A percentile compares a stretch with the other conserved stretches of the same genome.
Conservation (phyloP, 2,797 vertebrate genomes). For the Pangasius larnaudii region DNA sequence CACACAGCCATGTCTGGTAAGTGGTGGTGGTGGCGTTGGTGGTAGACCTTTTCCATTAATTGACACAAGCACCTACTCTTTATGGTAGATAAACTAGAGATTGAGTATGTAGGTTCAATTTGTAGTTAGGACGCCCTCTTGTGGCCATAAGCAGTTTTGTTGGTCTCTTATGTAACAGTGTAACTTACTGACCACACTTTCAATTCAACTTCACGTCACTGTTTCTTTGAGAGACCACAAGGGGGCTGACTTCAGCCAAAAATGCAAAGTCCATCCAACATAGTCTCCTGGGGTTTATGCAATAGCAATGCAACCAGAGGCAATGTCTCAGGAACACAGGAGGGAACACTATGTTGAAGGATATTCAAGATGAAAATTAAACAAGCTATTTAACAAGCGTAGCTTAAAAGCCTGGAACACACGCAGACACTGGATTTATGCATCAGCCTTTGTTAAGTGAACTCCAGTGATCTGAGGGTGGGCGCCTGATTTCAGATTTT, state of each 20-base stretch:
- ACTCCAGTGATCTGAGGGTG: background rate
- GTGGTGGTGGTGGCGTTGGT: background rate
- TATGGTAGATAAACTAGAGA: background rate
- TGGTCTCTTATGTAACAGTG: constrained; percentile 1
- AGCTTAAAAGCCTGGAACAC: background rate
- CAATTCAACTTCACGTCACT: background rate
- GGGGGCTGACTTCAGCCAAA: constrained; percentile 57
- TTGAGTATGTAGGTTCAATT: background rate
- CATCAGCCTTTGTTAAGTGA: background rate
- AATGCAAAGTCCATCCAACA: constrained; percentile 48
- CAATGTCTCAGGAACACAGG: constrained; percentile 68
- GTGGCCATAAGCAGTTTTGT: constrained; percentile 7
- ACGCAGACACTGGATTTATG: background rate
- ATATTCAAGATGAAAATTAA: constrained; percentile 11
- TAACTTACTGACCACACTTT: background rate
- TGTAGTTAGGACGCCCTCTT: constrained; percentile 13
- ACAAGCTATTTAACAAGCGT: constrained; percentile 10
- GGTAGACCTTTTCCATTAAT: too few relatives aligned
- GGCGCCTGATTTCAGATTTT: constrained; percentile 9
- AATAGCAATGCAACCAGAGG: constrained; percentile 77
- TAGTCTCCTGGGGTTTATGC: constrained; percentile 72
- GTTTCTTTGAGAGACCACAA: constrained; percentile 38
- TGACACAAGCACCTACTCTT: background rate
- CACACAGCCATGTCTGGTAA: background rate
- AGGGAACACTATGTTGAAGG: constrained; percentile 19